Evolutionary conservation across 2,113 vertebrate genomes (phyloP).

Genomic region (Prolemur simus): DNA sequence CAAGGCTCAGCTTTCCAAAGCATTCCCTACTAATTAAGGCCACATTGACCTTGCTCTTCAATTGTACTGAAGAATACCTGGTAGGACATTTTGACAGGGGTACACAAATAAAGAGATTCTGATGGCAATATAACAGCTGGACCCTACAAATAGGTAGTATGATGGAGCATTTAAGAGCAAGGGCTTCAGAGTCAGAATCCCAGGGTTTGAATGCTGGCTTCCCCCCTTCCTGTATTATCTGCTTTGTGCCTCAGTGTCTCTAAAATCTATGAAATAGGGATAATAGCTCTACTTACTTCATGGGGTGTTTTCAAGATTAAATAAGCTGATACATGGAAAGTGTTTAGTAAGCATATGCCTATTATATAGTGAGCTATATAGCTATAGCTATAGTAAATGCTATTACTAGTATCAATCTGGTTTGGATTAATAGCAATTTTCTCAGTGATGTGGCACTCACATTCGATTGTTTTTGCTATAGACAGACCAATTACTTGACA

Average conservation of each 20-base stretch:
- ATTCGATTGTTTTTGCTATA: not conserved
- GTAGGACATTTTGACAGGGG: not conserved
- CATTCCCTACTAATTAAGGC: not conserved
- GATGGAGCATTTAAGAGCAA: not conserved
- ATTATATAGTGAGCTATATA: not conserved
- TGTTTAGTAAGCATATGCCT: not conserved
- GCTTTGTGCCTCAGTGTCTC: not conserved
- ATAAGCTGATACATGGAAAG: not conserved
- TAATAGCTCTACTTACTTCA: not conserved
- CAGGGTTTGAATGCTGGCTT: not conserved
- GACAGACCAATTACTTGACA: not conserved
- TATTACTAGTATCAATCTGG: not conserved
- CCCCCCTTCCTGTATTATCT: not conserved
- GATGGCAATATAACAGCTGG: not conserved
- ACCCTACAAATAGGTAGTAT: not conserved
- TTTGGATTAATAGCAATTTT: not conserved
- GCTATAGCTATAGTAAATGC: not conserved
- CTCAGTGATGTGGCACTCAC: not conserved
- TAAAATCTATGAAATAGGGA: not conserved
- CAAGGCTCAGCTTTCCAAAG: not conserved
- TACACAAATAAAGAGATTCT: not conserved
- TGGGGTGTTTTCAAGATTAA: not conserved
- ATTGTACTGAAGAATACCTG: not conserved
- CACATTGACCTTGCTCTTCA: not conserved
- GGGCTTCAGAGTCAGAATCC: not conserved